Conservation (phyloP, 2,797 vertebrate species). For the Monodelphis domestica region DNA sequence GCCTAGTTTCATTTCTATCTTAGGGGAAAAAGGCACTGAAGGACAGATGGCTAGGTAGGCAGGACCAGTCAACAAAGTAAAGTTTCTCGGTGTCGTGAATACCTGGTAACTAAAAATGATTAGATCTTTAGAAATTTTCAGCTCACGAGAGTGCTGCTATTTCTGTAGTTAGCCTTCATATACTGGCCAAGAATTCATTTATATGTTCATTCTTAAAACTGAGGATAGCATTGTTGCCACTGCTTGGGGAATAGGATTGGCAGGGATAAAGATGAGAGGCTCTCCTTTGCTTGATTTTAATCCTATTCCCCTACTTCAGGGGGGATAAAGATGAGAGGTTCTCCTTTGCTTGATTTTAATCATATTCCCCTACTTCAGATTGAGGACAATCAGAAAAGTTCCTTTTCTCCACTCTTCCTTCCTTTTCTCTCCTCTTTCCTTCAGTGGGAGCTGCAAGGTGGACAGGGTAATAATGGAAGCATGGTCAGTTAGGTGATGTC, state of each 20-base stretch:
- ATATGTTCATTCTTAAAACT: not conserved
- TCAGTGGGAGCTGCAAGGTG: not conserved
- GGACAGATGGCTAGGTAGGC: not conserved
- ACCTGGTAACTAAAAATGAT: not conserved
- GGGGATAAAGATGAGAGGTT: not conserved
- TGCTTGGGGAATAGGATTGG: not conserved
- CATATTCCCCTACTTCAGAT: slow-evolving; percentile 6
- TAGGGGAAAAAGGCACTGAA: not conserved
- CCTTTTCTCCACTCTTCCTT: not conserved
- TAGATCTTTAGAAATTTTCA: slow-evolving; percentile 25
- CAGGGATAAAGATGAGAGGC: not conserved
- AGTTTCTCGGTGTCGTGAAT: slow-evolving; percentile 36
- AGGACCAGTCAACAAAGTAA: not conserved
- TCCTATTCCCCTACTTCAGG: slow-evolving; percentile 2
- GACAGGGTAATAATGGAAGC: not conserved
- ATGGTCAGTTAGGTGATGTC: not conserved
- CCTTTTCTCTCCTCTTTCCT: not conserved
- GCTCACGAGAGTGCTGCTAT: slow-evolving; percentile 16
- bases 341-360: not conserved
- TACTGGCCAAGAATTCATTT: not conserved
- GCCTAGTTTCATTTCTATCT: not conserved
- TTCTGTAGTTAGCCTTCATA: not conserved
- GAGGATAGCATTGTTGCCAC: not conserved
- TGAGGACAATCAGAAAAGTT: not conserved
- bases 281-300: not conserved